Evolutionary conservation across 1,140 invertebrate genomes (phyloP).

Genomic region (Dysdera silvatica): DNA sequence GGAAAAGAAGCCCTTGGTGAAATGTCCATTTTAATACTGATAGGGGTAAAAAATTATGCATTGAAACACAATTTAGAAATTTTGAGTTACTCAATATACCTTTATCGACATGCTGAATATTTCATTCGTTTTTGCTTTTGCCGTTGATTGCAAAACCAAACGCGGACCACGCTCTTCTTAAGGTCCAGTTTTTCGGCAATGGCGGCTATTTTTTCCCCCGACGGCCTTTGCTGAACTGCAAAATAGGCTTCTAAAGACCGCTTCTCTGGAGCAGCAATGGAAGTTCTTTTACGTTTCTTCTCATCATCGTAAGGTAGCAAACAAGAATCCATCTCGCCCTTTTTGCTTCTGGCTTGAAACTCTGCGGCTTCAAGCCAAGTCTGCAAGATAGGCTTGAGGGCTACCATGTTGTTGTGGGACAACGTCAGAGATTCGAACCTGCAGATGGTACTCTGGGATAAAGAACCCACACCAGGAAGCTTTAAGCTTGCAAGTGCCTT

Average conservation of each 20-base stretch:
- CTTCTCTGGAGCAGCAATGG: constrained; percentile 98
- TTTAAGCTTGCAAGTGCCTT: constrained; percentile 96
- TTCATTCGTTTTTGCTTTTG: constrained; percentile 99
- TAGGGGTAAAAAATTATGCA: too few relatives aligned
- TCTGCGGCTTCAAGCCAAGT: constrained; percentile 99
- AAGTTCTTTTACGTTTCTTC: constrained; percentile 97
- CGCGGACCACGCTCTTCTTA: constrained; percentile 99
- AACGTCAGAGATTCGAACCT: constrained; percentile 96
- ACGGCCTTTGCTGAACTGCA: constrained; percentile 93
- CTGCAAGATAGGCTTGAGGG: constrained; percentile 97
- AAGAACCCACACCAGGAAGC: constrained; percentile 91
- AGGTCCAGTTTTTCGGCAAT: constrained; percentile 99
- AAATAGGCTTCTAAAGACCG: constrained; percentile 96
- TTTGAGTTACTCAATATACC: too few relatives aligned
- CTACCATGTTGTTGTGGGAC: constrained; percentile 99
- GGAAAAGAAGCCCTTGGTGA: too few relatives aligned
- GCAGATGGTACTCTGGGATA: constrained; percentile 93
- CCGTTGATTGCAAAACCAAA: constrained; percentile 99
- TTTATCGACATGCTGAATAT: too few relatives aligned
- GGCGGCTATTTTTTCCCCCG: constrained; percentile 97
- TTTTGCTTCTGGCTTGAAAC: constrained; percentile 66
- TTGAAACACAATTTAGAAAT: too few relatives aligned
- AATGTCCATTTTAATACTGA: too few relatives aligned
- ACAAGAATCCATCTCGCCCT: constrained; percentile 78
- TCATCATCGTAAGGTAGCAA: constrained; percentile 85